A percentile compares a stretch with the other conserved stretches of the same genome.
Evolutionary conservation across 2,113 vertebrate genomes (phyloP).

Genomic region (Eptatretus burgeri): DNA sequence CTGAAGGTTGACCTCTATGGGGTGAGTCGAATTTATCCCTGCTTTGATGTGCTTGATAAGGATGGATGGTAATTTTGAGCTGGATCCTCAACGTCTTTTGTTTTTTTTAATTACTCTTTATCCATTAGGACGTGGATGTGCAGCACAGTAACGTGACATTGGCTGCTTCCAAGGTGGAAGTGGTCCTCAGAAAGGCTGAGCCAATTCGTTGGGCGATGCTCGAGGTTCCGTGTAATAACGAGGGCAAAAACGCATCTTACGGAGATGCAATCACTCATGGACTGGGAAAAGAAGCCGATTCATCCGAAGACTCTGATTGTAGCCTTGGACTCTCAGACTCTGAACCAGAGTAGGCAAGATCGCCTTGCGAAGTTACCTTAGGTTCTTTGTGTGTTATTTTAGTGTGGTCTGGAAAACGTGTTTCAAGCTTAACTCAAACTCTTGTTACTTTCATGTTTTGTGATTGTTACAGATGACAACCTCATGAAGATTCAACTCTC

Average conservation of each 20-base stretch:
- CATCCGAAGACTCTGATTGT: too few relatives aligned
- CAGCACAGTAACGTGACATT: slow-evolving; percentile 37
- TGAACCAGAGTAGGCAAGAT: too few relatives aligned
- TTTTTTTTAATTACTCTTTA: background rate
- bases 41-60: background rate
- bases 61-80: background rate
- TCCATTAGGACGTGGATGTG: slow-evolving; percentile 28
- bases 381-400: too few relatives aligned
- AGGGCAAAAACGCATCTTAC: background rate
- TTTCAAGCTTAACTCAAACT: too few relatives aligned
- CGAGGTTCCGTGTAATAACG: slow-evolving; percentile 27
- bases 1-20: slow-evolving; percentile 58
- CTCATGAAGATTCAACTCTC: too few relatives aligned
- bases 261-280: too few relatives aligned
- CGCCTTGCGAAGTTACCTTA: too few relatives aligned
- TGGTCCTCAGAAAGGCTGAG: slow-evolving; percentile 37
- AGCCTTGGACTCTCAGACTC: too few relatives aligned
- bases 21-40: slow-evolving; percentile 17
- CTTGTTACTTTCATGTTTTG: too few relatives aligned
- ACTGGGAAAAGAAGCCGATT: too few relatives aligned
- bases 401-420: too few relatives aligned
- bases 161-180: slow-evolving; percentile 61
- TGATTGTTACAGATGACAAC: too few relatives aligned
- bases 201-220: slow-evolving; percentile 47
- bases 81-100: background rate